phyloP scores from a whole-genome alignment of 1,140 invertebrate species.

The Dendroctonus ponderosae region DNA sequence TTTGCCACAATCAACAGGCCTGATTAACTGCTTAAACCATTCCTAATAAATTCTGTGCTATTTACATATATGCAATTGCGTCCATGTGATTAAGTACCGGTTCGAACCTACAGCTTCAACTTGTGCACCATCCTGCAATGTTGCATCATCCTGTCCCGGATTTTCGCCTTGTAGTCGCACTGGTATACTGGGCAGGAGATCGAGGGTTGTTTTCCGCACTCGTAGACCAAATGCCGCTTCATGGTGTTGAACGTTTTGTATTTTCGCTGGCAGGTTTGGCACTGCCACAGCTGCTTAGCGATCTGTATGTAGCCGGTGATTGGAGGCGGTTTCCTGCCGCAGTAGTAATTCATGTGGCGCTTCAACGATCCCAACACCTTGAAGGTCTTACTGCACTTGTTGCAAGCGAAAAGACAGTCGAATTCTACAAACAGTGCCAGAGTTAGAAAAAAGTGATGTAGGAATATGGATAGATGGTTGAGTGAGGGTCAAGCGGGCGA shows the following conservation, averaged over 20 bases:
- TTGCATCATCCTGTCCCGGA: slow-evolving; percentile 52
- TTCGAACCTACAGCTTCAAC: slow-evolving; percentile 21
- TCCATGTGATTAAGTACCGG: too few species aligned
- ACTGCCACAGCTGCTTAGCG: slow-evolving; percentile 40
- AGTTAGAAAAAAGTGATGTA: too few species aligned
- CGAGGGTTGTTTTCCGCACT: slow-evolving; percentile 55
- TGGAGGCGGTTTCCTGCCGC: slow-evolving; percentile 55
- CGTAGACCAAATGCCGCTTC: slow-evolving; percentile 56
- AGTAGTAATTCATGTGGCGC: slow-evolving; percentile 56
- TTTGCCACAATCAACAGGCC: too few species aligned
- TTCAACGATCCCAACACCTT: slow-evolving; percentile 54
- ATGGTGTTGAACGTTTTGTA: slow-evolving; percentile 55
- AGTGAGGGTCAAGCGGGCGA: too few species aligned
- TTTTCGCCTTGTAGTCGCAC: slow-evolving; percentile 51
- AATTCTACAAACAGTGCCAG: slow-evolving; percentile 9
- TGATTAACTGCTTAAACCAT: too few species aligned
- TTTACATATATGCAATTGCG: too few species aligned
- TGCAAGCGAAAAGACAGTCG: slow-evolving; percentile 49
- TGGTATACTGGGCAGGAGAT: slow-evolving; percentile 57
- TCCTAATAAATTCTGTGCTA: too few species aligned
- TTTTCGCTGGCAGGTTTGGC: slow-evolving; percentile 53
- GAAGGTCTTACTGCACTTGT: slow-evolving; percentile 57
- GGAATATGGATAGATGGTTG: too few species aligned
- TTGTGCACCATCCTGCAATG: slow-evolving; percentile 52
- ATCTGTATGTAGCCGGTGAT: slow-evolving; percentile 39